Conservation (phyloP, 2,113 vertebrate genomes). For the Melospiza georgiana region DNA sequence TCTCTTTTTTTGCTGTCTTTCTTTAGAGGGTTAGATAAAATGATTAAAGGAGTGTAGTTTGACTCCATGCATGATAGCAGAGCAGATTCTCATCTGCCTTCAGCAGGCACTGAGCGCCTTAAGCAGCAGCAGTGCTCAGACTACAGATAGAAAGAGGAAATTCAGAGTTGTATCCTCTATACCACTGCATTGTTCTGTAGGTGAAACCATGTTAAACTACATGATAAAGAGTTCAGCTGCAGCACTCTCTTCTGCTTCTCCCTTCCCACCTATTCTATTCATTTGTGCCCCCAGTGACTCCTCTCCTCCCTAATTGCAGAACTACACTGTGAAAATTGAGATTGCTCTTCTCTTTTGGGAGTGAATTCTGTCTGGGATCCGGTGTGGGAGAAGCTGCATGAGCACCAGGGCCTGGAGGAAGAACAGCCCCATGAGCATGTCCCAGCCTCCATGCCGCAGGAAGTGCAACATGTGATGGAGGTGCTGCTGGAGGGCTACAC, state of each 20-base stretch:
- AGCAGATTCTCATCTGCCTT: not conserved
- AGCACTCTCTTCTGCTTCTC: not conserved
- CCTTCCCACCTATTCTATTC: not conserved
- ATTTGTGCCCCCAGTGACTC: not conserved
- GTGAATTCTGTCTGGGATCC: not conserved
- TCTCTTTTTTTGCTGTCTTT: not conserved
- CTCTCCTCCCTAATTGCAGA: not conserved
- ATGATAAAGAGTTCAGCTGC: not conserved
- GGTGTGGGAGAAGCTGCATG: accelerated
- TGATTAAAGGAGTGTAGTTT: not conserved
- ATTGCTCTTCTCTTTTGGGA: not conserved
- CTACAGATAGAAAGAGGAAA: not conserved
- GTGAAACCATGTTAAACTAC: not conserved
- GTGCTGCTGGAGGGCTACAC: not conserved
- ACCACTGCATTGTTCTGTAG: not conserved
- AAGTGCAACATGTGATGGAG: not conserved
- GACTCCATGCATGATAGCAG: not conserved
- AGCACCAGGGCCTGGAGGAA: not conserved
- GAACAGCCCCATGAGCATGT: no score
- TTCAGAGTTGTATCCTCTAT: not conserved
- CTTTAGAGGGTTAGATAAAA: not conserved
- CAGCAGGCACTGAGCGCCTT: not conserved
- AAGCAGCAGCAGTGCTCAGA: not conserved
- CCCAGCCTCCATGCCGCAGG: not conserved
- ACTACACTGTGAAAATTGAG: not conserved